phyloP scores from a whole-genome alignment of 1,140 invertebrate species.

The Araneus ventricosus region DNA sequence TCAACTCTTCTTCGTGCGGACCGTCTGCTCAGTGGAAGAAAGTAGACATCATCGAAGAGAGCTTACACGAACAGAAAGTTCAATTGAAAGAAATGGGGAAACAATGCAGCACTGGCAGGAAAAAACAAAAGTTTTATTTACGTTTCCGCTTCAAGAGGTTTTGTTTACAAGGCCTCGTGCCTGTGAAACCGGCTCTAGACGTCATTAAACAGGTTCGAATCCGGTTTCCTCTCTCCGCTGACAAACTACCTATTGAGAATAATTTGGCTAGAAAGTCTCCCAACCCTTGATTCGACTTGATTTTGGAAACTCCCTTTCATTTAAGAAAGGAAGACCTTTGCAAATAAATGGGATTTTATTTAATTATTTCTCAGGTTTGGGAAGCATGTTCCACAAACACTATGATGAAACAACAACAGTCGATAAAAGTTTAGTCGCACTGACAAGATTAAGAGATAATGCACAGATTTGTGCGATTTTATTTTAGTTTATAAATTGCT shows the following conservation, averaged over 20 bases:
- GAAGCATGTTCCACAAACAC: no score
- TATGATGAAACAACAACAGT: no score
- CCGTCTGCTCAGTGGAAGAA: background rate
- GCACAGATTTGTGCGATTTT: no score
- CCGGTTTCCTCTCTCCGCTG: conserved; percentile 59
- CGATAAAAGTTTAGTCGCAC: no score
- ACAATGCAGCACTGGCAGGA: conserved; percentile 47
- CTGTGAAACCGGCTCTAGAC: conserved; percentile 64
- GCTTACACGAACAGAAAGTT: background rate
- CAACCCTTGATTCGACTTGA: background rate
- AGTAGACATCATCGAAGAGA: background rate
- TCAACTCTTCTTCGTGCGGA: background rate
- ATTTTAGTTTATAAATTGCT: no score
- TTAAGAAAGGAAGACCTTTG: background rate
- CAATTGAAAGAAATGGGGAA: conserved; percentile 46
- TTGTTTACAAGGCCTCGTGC: conserved; percentile 73
- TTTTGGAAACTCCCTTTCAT: conserved; percentile 4
- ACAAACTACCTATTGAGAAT: conserved; percentile 17
- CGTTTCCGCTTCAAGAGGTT: conserved; percentile 71
- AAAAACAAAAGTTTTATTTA: conserved; percentile 74
- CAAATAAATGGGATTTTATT: no score
- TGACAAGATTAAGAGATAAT: no score
- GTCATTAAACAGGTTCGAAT: conserved; percentile 73
- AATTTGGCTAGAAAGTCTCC: conserved; percentile 40
- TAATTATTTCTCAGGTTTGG: no score